Conservation (phyloP, 2,888 invertebrate species). For the Alcis repandata region DNA sequence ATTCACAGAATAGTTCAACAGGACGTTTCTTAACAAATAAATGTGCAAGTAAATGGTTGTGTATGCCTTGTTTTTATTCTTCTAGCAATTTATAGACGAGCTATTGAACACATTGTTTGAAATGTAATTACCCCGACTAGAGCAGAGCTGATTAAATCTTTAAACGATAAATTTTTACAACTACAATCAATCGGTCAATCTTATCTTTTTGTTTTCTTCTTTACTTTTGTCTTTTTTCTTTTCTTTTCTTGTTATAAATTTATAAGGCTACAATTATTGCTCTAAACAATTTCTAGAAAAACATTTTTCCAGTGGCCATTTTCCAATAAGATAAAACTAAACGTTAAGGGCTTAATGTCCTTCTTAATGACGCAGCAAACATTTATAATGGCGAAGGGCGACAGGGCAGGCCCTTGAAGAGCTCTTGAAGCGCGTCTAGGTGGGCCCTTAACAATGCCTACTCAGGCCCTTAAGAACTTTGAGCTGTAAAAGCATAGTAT, state of each 20-base stretch:
- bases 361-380: slow-evolving; percentile 37
- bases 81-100: no score
- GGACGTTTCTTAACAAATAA: neutral
- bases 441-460: slow-evolving; percentile 64
- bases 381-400: slow-evolving; percentile 59
- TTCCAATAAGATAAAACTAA: slow-evolving; percentile 32
- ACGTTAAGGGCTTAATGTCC: slow-evolving; percentile 24
- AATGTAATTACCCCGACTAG: no score
- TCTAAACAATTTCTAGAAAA: neutral
- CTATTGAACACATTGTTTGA: no score
- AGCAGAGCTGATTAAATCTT: no score
- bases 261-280: no score
- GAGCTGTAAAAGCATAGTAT: slow-evolving; percentile 54
- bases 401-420: slow-evolving; percentile 58
- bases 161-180: no score
- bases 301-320: slow-evolving; percentile 18
- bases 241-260: no score
- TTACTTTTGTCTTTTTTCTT: no score
- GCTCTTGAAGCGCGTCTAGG: slow-evolving; percentile 63
- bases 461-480: slow-evolving; percentile 54
- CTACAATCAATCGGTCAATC: no score
- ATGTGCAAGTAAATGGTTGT: neutral
- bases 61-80: neutral
- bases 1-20: no score
- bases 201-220: no score